These are phyloP conservation scores for Adelosebastes latens DNA, from an alignment of 2,797 vertebrate species.

Conservation along the genomic window DNA sequence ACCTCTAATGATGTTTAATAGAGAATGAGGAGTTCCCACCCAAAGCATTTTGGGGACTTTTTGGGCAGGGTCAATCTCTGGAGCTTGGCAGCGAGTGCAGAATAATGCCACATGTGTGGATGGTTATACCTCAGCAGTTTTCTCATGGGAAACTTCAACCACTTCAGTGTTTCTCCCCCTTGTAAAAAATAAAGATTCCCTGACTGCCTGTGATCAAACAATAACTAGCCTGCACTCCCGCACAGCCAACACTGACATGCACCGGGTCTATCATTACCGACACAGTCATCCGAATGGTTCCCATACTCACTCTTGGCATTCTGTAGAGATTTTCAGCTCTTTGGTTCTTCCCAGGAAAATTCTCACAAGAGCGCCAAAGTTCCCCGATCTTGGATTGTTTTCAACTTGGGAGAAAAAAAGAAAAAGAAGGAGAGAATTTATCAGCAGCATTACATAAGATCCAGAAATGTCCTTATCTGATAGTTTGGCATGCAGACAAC, in stretches of 20 bases:
- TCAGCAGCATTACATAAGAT: neutral
- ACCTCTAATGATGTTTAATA: slow-evolving; percentile 23
- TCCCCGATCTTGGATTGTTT: slow-evolving; percentile 97
- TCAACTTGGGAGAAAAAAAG: slow-evolving; percentile 82
- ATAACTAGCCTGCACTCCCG: slow-evolving; percentile 1
- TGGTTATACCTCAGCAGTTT: slow-evolving; percentile 55
- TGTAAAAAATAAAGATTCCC: slow-evolving; percentile 3
- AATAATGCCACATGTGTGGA: slow-evolving; percentile 46
- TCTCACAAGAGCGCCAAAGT: slow-evolving; percentile 91
- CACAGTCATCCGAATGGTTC: slow-evolving; percentile 8
- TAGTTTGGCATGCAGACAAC: neutral
- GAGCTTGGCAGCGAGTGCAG: slow-evolving; percentile 23
- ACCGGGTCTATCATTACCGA: neutral
- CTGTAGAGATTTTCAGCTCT: slow-evolving; percentile 97
- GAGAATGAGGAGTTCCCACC: slow-evolving; percentile 23
- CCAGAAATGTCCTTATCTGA: neutral
- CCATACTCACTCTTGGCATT: slow-evolving; percentile 97
- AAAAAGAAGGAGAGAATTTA: neutral
- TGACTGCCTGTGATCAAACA: slow-evolving; percentile 27
- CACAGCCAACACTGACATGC: neutral
- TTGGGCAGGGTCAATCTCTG: slow-evolving; percentile 22
- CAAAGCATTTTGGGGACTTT: slow-evolving; percentile 13
- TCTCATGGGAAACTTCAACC: slow-evolving; percentile 56
- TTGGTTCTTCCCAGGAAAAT: slow-evolving; percentile 97
- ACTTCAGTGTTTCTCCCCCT: neutral